Evolutionary conservation across 2,797 vertebrate genomes (phyloP).

Genomic region (Tadarida brasiliensis): DNA sequence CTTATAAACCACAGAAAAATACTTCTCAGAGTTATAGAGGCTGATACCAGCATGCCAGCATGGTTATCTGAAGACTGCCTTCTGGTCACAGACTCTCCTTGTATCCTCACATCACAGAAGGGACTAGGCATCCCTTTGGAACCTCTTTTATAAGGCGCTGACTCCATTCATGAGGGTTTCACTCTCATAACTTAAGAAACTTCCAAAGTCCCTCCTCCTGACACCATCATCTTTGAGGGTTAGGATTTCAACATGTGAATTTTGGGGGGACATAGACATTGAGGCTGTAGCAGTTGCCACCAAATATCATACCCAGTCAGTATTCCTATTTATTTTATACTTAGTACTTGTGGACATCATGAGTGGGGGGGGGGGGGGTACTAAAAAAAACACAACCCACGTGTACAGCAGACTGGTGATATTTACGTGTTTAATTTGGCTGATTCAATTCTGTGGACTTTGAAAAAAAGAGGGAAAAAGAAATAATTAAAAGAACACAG

Average conservation of each 20-base stretch:
- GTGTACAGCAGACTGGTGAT: background rate
- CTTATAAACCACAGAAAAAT: background rate
- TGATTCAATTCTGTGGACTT: background rate
- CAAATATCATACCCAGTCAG: background rate
- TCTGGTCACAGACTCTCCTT: background rate
- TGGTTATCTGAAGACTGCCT: background rate
- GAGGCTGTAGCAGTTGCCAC: background rate
- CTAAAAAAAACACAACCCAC: background rate
- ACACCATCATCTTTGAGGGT: background rate
- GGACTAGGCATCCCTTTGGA: background rate
- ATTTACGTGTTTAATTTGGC: background rate
- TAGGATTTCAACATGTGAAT: background rate
- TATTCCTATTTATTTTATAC: background rate
- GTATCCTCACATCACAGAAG: background rate
- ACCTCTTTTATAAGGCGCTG: background rate
- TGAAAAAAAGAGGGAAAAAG: background rate
- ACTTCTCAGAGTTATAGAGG: background rate
- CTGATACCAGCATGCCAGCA: background rate
- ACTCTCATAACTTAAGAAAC: background rate
- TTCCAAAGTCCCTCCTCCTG: background rate
- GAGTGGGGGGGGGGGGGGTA: background rate
- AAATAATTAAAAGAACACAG: background rate
- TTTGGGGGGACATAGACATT: background rate
- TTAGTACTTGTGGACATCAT: background rate
- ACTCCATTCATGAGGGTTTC: background rate